phyloP scores from a whole-genome alignment of 2,888 invertebrate genomes.

The Erebia palarica region DNA sequence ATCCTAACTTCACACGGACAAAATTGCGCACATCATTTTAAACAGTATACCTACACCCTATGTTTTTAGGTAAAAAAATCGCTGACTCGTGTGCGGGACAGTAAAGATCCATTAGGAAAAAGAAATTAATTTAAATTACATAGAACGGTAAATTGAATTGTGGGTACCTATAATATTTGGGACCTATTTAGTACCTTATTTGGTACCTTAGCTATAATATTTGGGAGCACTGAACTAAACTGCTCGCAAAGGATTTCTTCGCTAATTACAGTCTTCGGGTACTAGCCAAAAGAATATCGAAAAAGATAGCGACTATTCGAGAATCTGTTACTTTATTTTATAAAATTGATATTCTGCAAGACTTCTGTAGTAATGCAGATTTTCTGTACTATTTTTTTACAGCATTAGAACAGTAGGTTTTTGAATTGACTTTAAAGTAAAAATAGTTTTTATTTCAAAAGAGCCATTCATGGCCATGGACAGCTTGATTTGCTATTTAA shows the following conservation, averaged over 20 bases:
- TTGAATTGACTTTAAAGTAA: too few species aligned
- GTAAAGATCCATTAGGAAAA: too few species aligned
- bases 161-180: not conserved
- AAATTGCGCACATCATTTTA: too few species aligned
- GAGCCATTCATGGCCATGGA: too few species aligned
- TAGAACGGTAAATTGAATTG: not conserved
- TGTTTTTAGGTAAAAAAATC: too few species aligned
- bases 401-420: not conserved
- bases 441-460: too few species aligned
- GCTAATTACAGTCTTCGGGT: conserved; percentile 26
- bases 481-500: too few species aligned
- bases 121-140: too few species aligned
- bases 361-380: not conserved
- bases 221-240: conserved; percentile 22
- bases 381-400: not conserved
- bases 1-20: too few species aligned
- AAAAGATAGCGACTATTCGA: not conserved
- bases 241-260: conserved; percentile 34
- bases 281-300: not conserved
- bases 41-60: too few species aligned
- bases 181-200: too few species aligned
- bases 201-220: not conserved
- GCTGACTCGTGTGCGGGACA: too few species aligned
- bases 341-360: not conserved
- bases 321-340: not conserved